A percentile compares a stretch with the other conserved stretches of the same genome.
These are phyloP conservation scores for Zosterops pallidus DNA, from an alignment of 2,113 vertebrate genomes.

Conservation along the genomic window DNA sequence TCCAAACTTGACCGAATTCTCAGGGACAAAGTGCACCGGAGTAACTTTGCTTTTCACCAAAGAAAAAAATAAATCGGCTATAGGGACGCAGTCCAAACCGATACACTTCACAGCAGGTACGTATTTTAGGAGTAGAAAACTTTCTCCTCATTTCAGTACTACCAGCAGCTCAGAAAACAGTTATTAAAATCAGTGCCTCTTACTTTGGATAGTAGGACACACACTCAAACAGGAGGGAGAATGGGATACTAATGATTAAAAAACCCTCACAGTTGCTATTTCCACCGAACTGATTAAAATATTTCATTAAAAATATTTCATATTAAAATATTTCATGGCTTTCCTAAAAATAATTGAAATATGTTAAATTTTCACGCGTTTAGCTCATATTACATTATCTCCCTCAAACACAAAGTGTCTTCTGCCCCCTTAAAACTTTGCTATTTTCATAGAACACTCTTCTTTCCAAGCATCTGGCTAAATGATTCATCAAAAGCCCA, in stretches of 20 bases:
- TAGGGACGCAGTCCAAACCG: background rate
- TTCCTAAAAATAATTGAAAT: background rate
- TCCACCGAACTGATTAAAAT: background rate
- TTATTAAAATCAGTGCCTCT: background rate
- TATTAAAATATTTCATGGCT: background rate
- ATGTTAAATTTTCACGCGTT: fast-evolving
- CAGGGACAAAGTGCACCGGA: background rate
- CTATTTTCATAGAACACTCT: background rate
- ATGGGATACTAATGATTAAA: background rate
- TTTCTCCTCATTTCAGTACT: background rate
- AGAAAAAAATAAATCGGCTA: background rate
- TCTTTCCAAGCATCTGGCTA: background rate
- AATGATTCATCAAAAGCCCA: conserved; percentile 1
- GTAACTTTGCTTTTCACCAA: background rate
- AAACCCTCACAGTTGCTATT: background rate
- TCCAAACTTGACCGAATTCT: background rate
- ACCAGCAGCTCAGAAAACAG: background rate
- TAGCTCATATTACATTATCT: background rate
- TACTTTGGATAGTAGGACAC: background rate
- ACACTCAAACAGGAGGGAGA: background rate
- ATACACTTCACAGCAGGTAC: background rate
- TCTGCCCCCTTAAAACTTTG: background rate
- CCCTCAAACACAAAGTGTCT: background rate
- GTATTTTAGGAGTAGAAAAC: background rate
- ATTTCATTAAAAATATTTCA: background rate